Evolutionary conservation across 1,140 invertebrate genomes (phyloP), one percentile per base, ranked within the genome.

Genomic region (Ceratina japonica): DNA sequence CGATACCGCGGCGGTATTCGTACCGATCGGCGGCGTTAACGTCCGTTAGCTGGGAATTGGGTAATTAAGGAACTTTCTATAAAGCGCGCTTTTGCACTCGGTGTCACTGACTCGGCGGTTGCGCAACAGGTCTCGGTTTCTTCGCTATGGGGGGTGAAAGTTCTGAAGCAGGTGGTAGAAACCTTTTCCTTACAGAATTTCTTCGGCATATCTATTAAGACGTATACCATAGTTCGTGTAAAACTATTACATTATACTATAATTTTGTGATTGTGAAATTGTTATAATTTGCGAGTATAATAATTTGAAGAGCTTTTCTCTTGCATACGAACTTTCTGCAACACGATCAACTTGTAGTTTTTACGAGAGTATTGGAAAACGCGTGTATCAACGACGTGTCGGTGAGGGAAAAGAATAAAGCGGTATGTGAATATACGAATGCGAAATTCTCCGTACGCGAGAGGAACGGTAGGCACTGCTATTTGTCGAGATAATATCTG

Each of bases 401-500:
- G 83, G 85, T 78, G 74, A 49, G 44, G 54, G 70, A 71, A 65
- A 31, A 31, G 49, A 81, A 58, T 74, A 78, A 81, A 58, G 27
- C 56, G 77, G 44, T 73, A 59, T 73, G 74, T 68, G 70, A 85
- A 49, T 70, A 54, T 59, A 68, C 31, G 69, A 64, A 81, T 81
- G 82, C 65, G 56, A 85, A 81, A 85, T 84, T 74, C 52, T 31
- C 16, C 63, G 65, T 52, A 37, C 71, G 65, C 59, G 54, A 82
- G 69, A 79, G 71, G 66, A 66, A 70, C 74, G 77, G 73, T 86
- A 87, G 79, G 85, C 80, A 83, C 87, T 85, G 86, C 86, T 87
- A 87, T 87, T 87, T 87, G 86, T 87, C 86, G 85, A 87, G 86
- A 87, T 87, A 56, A 66, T 87, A 85, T 87, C 86, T 87, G 81